Evolutionary conservation across 1,140 invertebrate genomes (phyloP), one percentile per base, ranked within the genome.

Genomic region (Amyelois transitella): DNA sequence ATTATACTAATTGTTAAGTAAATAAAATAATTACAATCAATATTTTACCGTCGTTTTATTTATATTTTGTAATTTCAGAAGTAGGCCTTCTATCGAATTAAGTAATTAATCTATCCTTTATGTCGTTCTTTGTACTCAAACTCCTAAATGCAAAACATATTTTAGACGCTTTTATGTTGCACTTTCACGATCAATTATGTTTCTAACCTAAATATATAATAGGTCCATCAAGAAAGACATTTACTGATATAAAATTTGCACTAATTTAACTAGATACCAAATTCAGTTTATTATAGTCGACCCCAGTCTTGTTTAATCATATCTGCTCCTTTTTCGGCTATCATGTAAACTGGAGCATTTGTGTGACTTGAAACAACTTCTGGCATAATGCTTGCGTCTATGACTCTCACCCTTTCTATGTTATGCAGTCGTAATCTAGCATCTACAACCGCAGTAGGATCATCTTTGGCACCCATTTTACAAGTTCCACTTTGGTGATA

Each of bases 351-450:
- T 0, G 94, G 91, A 0, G 94, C 94, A 73, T 95, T 95, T 0
- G 94, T 95, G 60, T 95, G 95, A 2, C 92, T 94, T 7, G 91
- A 90, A 0, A 93, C 89, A 44, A 96, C 91, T 3, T 81, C 86
- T 0, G 95, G 95, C 93, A 96, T 96, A 6, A 96, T 91, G 57
- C 93, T 95, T 18, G 93, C 94, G 86, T 96, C 95, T 0, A 93
- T 90, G 0, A 96, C 94, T 61, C 95, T 89, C 8, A 96, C 65
- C n/a, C 91, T 90, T n/a, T 80, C 72, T 0, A 94, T 83, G 0
- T 93, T 92, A 68, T 92, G 89, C 0, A 96, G 93, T 21, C 90
- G 87, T 0, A 97, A 82, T 25, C 92, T 72, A 0, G 91, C 81
- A 78, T 95, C 92, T 0, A 94, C 91, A 2, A 94, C 92, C 28